Evolutionary conservation across 2,888 invertebrate species (phyloP).

Genomic region (Watsonalla binaria): DNA sequence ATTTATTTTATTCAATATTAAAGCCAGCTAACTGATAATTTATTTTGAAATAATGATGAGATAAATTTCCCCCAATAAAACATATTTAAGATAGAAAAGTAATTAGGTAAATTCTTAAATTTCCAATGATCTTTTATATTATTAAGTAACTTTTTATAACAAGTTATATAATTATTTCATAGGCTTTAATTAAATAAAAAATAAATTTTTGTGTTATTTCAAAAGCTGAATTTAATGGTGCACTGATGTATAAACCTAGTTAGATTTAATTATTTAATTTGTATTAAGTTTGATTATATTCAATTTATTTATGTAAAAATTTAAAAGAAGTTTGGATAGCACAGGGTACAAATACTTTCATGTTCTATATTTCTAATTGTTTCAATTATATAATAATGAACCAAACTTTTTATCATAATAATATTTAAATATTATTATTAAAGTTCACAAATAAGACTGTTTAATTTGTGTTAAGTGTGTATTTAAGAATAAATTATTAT

Average conservation of each 20-base stretch:
- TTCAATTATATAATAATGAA: constrained; percentile 21
- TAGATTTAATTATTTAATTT: constrained; percentile 14
- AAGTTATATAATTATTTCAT: constrained; percentile 19
- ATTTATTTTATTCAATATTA: no score
- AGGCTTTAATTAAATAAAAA: constrained; percentile 4
- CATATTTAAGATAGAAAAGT: neutral
- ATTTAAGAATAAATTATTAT: constrained; percentile 15
- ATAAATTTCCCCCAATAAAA: no score
- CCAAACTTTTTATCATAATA: constrained; percentile 19
- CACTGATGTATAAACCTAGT: constrained; percentile 26
- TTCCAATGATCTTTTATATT: constrained; percentile 34
- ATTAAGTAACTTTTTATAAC: no score
- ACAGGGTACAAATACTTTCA: constrained; percentile 36
- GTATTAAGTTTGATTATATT: constrained; percentile 8
- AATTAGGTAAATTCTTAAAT: constrained; percentile 8
- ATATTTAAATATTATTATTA: constrained; percentile 15
- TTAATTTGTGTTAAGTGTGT: constrained; percentile 18
- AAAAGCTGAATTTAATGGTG: constrained; percentile 65
- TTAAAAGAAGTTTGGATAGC: constrained; percentile 30
- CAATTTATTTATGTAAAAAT: constrained; percentile 18
- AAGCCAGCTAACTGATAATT: no score
- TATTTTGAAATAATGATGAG: no score
- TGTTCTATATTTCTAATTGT: constrained; percentile 39
- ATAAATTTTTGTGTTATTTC: constrained; percentile 5
- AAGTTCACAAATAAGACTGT: constrained; percentile 35